Evolutionary conservation across 2,113 vertebrate genomes (phyloP), one percentile per base, ranked within the genome.

Genomic region (Syrmaticus mikado): DNA sequence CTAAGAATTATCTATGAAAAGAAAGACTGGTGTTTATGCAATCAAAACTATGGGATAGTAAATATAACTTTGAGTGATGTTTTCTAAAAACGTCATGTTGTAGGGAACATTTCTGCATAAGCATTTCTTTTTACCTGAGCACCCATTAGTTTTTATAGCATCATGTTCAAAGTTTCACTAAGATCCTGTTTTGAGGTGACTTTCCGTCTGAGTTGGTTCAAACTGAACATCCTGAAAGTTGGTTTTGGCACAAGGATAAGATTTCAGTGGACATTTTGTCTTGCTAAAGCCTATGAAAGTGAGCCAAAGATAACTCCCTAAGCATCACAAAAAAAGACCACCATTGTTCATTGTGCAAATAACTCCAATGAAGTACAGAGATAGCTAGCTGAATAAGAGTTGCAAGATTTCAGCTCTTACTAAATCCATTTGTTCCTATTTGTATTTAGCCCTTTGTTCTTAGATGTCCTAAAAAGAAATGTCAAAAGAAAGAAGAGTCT

Each of bases 221-320:
- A 79, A 48, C 25, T 45, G 36, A 93, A 77, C 30, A 83, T 90
- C 64, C 45, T 80, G 64, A 62, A 85, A 82, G 81, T 89, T 92
- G 78, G 27, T 87, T 92, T 92, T 94, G 95, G 70, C 89, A 86
- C 28, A 82, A 36, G 43, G 65, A 17, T 50, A 61, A 89, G n/a
- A 76, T 88, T 86, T 84, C 53, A 68, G 40, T 82, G 24, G 2
- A 75, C 30, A 15, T 87, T 89, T 89, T 94, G 52, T 79, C 81
- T 92, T 6, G 0, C 58, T 78, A 14, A 89, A 30, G 36, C 52
- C 66, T 73, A 5, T 86, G 86, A 88, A 95, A 89, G 30, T 20
- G 58, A 94, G 91, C 77, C 77, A 92, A 89, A 90, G 36, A 66
- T 72, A 93, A 92, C 27, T 95, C 40, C 36, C 25, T 9, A 72